Evolutionary conservation across 2,113 vertebrate species (phyloP).

Genomic region (Kryptolebias marmoratus): DNA sequence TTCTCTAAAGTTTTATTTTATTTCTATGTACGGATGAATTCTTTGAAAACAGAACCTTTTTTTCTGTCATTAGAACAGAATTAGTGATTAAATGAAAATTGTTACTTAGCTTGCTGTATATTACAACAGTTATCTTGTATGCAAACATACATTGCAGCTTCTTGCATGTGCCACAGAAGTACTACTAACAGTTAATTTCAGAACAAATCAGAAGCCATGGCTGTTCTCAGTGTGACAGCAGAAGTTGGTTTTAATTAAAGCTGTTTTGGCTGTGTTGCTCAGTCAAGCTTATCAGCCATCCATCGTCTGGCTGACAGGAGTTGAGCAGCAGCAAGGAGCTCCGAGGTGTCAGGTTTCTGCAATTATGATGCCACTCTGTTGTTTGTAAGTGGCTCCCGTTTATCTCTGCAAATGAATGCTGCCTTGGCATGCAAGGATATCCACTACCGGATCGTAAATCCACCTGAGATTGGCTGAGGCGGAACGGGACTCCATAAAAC

Average conservation of each 20-base stretch:
- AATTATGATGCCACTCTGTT: constrained; percentile 59
- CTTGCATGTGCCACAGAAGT: constrained; percentile 18
- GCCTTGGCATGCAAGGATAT: constrained; percentile 28
- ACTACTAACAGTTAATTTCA: constrained; percentile 37
- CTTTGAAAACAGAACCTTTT: no score
- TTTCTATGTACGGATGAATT: no score
- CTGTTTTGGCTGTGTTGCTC: constrained; percentile 41
- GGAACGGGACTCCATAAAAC: constrained; percentile 44
- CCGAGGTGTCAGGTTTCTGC: constrained; percentile 56
- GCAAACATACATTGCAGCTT: constrained; percentile 33
- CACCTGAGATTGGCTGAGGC: constrained; percentile 36
- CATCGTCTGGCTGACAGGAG: constrained; percentile 52
- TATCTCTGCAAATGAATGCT: constrained; percentile 54
- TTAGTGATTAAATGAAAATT: no score
- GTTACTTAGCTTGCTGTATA: no score
- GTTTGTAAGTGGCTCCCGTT: constrained; percentile 38
- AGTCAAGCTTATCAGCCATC: constrained; percentile 39
- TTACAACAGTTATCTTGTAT: constrained; percentile 23
- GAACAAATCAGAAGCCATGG: constrained; percentile 37
- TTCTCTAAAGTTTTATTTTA: no score
- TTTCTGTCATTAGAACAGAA: no score
- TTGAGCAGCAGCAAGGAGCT: constrained; percentile 37
- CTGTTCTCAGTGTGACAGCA: constrained; percentile 39
- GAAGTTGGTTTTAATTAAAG: constrained; percentile 73
- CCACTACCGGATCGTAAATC: constrained; percentile 50